Percentiles rank a stretch among this genome's conserved stretches.
phyloP scores from a whole-genome alignment of 2,888 invertebrate genomes.

The Drosophila stalkeri region DNA sequence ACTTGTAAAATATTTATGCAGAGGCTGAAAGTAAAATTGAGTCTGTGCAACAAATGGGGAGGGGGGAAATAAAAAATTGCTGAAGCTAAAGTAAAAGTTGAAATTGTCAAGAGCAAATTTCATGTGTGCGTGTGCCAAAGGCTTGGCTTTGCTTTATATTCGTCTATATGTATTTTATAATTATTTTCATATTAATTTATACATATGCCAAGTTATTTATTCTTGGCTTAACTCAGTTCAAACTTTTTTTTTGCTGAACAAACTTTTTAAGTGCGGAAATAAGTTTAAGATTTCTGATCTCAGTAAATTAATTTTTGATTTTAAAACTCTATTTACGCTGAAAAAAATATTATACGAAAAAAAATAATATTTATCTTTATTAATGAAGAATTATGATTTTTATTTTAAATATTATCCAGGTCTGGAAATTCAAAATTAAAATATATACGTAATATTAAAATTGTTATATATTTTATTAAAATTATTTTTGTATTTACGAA shows the following conservation, averaged over 20 bases:
- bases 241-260: neutral
- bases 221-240: neutral
- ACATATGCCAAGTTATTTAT: neutral
- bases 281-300: no score
- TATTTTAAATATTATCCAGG: no score
- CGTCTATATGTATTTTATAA: neutral
- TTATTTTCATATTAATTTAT: neutral
- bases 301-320: neutral
- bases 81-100: neutral
- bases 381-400: no score
- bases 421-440: no score
- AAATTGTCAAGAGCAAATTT: neutral
- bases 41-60: neutral
- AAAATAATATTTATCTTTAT: no score
- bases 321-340: no score
- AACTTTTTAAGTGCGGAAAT: neutral
- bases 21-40: constrained; percentile 27
- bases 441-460: no score
- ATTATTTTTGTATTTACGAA: no score
- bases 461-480: no score
- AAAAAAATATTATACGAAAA: no score
- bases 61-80: neutral
- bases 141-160: no score
- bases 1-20: constrained; percentile 6
- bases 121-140: neutral